These are phyloP conservation scores for Leptodactylus fallax DNA, from an alignment of 2,797 vertebrate genomes.

Conservation along the genomic window DNA sequence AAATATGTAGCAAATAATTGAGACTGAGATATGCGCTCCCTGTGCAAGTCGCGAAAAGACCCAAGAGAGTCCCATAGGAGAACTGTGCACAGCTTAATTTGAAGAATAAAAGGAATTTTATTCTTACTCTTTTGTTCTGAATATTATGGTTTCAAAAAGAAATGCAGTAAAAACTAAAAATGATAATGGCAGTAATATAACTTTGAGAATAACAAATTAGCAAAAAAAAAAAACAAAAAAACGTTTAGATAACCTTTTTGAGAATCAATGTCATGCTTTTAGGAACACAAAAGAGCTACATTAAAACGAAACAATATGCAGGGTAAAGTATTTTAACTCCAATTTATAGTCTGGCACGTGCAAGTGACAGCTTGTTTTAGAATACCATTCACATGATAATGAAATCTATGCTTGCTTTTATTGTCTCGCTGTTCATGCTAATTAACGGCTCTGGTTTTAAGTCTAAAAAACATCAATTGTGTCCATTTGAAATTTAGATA, in stretches of 20 bases:
- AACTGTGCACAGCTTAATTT: slow-evolving; percentile 25
- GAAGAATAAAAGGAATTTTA: slow-evolving; percentile 38
- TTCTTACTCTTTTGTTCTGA: slow-evolving; percentile 25
- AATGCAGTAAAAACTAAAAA: not conserved
- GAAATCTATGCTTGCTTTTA: not conserved
- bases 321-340: not conserved
- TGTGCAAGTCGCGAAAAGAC: slow-evolving; percentile 23
- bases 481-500: too few relatives aligned
- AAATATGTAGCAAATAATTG: slow-evolving; percentile 42
- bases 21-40: slow-evolving; percentile 26
- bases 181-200: not conserved
- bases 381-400: not conserved
- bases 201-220: slow-evolving; percentile 27
- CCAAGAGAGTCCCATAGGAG: not conserved
- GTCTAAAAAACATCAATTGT: not conserved
- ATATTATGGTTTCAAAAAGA: slow-evolving; percentile 20
- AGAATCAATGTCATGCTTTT: slow-evolving; percentile 1
- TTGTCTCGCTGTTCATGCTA: not conserved
- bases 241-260: not conserved
- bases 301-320: slow-evolving; percentile 7
- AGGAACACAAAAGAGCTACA: not conserved
- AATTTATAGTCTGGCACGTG: not conserved
- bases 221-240: not conserved
- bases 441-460: not conserved
- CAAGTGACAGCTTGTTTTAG: not conserved